phyloP scores from a whole-genome alignment of 2,797 vertebrate genomes.

The Brotula barbata region DNA sequence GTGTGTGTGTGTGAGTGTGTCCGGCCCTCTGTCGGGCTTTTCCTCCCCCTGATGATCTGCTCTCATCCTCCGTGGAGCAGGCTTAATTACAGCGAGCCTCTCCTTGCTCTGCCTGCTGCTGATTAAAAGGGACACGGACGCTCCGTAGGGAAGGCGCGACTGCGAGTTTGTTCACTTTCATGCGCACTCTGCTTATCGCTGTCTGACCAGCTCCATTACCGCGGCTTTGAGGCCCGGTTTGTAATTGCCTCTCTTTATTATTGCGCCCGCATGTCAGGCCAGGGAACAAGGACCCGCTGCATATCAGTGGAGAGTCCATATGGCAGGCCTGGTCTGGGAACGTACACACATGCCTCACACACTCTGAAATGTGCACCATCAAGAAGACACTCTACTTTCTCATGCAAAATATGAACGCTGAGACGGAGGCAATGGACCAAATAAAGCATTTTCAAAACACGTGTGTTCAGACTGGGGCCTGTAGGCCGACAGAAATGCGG shows the following conservation, averaged over 20 bases:
- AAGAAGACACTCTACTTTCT: not conserved
- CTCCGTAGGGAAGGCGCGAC: slow-evolving; percentile 65
- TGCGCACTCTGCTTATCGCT: slow-evolving; percentile 72
- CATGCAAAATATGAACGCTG: slow-evolving; percentile 27
- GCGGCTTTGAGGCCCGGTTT: slow-evolving; percentile 69
- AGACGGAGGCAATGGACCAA: slow-evolving; percentile 26
- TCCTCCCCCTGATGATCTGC: slow-evolving; percentile 64
- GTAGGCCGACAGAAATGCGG: too few species aligned
- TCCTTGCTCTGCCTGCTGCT: slow-evolving; percentile 64
- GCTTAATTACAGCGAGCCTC: slow-evolving; percentile 71
- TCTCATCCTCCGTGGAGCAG: slow-evolving; percentile 61
- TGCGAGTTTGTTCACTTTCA: slow-evolving; percentile 73
- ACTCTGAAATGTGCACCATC: not conserved
- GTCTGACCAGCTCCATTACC: slow-evolving; percentile 73
- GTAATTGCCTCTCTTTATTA: slow-evolving; percentile 77
- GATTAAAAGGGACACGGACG: slow-evolving; percentile 74
- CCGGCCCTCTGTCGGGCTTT: slow-evolving; percentile 48
- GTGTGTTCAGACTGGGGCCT: too few species aligned
- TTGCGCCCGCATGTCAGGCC: slow-evolving; percentile 67
- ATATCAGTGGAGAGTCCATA: slow-evolving; percentile 36
- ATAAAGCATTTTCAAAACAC: slow-evolving; percentile 34
- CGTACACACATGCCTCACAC: slow-evolving; percentile 3
- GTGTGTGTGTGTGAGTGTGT: slow-evolving; percentile 25
- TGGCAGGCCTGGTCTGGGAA: slow-evolving; percentile 22
- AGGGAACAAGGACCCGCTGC: slow-evolving; percentile 57